A percentile compares a stretch with the other conserved stretches of the same genome.
Conservation (phyloP, 2,113 vertebrate species). For the Rhizomys pruinosus region DNA sequence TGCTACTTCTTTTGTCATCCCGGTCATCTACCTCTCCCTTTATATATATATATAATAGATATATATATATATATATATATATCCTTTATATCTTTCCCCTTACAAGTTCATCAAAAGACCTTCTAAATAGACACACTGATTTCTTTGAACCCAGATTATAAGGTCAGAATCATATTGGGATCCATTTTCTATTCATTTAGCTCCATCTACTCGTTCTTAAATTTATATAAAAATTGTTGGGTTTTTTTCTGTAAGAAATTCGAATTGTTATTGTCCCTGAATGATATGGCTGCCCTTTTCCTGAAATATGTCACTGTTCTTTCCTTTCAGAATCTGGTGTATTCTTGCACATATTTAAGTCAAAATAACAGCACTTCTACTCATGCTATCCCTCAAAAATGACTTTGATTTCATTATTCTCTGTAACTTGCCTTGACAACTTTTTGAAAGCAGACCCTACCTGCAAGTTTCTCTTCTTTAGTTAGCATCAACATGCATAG, state of each 20-base stretch:
- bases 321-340: background rate
- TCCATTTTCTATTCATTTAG: slow-evolving; percentile 39
- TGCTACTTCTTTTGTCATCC: background rate
- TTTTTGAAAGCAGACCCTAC: background rate
- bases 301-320: background rate
- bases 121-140: background rate
- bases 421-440: slow-evolving; percentile 6
- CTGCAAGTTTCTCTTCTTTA: slow-evolving; percentile 4
- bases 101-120: background rate
- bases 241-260: background rate
- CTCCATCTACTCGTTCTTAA: background rate
- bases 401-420: background rate
- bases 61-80: background rate
- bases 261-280: background rate
- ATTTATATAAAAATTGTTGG: slow-evolving; percentile 13
- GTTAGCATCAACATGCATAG: slow-evolving; percentile 37
- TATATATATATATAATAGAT: background rate
- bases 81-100: background rate
- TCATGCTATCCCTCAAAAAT: background rate
- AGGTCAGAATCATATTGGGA: slow-evolving; percentile 25
- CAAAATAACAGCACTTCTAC: background rate
- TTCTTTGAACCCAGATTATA: slow-evolving; percentile 50
- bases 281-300: background rate
- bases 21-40: background rate
- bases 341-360: background rate